phyloP scores from a whole-genome alignment of 2,888 invertebrate species.

The Flexamia atlantica region DNA sequence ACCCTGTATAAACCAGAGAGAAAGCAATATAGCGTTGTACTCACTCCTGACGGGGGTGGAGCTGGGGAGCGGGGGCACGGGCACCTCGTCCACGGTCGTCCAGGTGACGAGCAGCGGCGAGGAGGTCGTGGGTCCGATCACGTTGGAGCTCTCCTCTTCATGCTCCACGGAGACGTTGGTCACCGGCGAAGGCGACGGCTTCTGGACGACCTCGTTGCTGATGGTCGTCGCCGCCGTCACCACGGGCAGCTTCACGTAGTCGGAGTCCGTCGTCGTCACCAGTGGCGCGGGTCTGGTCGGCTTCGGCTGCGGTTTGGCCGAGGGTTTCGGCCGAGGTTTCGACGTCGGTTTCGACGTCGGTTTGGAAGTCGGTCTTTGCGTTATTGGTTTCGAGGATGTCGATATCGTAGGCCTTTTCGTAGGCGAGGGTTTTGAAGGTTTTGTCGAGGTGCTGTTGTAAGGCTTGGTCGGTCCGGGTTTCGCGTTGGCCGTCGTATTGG shows the following conservation, averaged over 20 bases:
- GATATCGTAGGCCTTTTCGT: constrained; percentile 68
- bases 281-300: constrained; percentile 23
- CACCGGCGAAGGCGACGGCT: background rate
- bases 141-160: constrained; percentile 63
- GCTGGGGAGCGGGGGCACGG: constrained; percentile 61
- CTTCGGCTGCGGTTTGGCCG: constrained; percentile 49
- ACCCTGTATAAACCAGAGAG: too few relatives aligned
- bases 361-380: constrained; percentile 58
- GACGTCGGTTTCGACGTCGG: constrained; percentile 41
- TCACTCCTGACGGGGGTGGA: constrained; percentile 21
- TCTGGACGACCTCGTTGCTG: constrained; percentile 56
- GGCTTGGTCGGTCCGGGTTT: constrained; percentile 41
- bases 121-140: constrained; percentile 71
- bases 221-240: constrained; percentile 44
- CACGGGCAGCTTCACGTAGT: constrained; percentile 54
- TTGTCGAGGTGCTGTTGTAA: constrained; percentile 31
- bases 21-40: too few relatives aligned
- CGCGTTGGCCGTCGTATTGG: constrained; percentile 10
- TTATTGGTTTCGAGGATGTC: constrained; percentile 66
- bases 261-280: constrained; percentile 45
- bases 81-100: constrained; percentile 75
- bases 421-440: constrained; percentile 58
- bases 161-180: constrained; percentile 57
- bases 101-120: constrained; percentile 76
- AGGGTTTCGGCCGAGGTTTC: constrained; percentile 45